These are phyloP conservation scores for Steinernema feltiae DNA, from an alignment of 1,140 invertebrate species.

Conservation along the genomic window DNA sequence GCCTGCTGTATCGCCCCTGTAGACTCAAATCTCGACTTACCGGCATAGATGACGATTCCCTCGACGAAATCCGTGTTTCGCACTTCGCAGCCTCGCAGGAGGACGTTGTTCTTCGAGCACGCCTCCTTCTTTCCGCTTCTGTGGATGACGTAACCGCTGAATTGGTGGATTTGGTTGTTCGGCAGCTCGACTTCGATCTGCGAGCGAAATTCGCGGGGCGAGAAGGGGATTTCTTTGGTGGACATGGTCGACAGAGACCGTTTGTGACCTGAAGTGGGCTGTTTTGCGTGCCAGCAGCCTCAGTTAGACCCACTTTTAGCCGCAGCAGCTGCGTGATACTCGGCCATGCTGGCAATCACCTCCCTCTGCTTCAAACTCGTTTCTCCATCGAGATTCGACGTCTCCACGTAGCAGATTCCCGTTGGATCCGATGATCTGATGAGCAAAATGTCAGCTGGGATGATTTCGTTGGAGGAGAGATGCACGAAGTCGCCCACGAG, in stretches of 20 bases:
- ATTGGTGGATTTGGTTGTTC: conserved; percentile 91
- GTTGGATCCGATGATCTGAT: conserved; percentile 66
- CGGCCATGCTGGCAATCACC: conserved; percentile 65
- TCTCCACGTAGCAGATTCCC: conserved; percentile 61
- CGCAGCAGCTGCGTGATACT: conserved; percentile 22
- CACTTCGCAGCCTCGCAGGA: conserved; percentile 83
- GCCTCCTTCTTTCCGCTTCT: conserved; percentile 72
- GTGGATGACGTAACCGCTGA: conserved; percentile 80
- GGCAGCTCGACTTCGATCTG: conserved; percentile 82
- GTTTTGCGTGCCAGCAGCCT: not conserved
- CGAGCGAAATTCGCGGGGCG: conserved; percentile 75
- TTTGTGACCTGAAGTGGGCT: not conserved
- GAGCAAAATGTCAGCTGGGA: conserved; percentile 88
- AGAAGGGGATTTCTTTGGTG: conserved; percentile 63
- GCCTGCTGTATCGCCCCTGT: conserved; percentile 26
- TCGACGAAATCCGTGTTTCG: conserved; percentile 90
- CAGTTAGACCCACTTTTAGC: not conserved
- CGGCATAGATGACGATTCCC: conserved; percentile 92
- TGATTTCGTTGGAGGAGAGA: conserved; percentile 87
- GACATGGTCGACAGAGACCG: not conserved
- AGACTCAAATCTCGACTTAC: conserved; percentile 59
- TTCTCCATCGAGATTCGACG: conserved; percentile 62
- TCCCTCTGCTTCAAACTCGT: conserved; percentile 61
- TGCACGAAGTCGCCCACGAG: conserved; percentile 87
- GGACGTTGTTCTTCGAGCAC: conserved; percentile 81